Evolutionary conservation across 2,888 invertebrate genomes (phyloP).

Genomic region (Cerceris rybyensis): DNA sequence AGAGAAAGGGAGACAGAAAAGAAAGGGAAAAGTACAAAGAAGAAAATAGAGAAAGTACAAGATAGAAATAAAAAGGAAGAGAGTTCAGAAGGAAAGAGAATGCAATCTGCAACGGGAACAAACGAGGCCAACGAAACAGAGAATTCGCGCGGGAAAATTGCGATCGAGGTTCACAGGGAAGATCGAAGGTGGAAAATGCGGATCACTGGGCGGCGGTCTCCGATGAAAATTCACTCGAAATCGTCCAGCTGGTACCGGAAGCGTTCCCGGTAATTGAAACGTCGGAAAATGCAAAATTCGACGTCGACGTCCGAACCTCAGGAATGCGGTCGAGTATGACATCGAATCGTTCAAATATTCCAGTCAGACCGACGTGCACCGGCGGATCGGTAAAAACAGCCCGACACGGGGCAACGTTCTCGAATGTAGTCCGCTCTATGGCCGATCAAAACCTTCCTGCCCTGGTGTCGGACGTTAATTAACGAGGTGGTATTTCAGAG

Average conservation of each 20-base stretch:
- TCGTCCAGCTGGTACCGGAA: neutral
- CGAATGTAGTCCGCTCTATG: neutral
- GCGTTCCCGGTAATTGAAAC: conserved; percentile 13
- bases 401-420: neutral
- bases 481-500: neutral
- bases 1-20: too few species aligned
- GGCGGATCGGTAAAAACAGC: neutral
- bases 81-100: too few species aligned
- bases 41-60: too few species aligned
- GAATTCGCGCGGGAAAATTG: too few species aligned
- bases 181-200: too few species aligned
- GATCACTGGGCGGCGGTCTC: too few species aligned
- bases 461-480: neutral
- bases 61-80: too few species aligned
- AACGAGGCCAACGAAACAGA: too few species aligned
- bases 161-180: too few species aligned
- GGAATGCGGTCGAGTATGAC: conserved; percentile 10
- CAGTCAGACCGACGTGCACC: neutral
- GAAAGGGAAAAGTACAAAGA: too few species aligned
- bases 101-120: too few species aligned
- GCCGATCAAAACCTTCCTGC: neutral
- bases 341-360: neutral
- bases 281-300: conserved; percentile 6
- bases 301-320: conserved; percentile 8
- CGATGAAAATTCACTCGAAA: conserved; percentile 6